Conservation (phyloP, 2,113 vertebrate genomes). For the Amphilophus citrinellus region DNA sequence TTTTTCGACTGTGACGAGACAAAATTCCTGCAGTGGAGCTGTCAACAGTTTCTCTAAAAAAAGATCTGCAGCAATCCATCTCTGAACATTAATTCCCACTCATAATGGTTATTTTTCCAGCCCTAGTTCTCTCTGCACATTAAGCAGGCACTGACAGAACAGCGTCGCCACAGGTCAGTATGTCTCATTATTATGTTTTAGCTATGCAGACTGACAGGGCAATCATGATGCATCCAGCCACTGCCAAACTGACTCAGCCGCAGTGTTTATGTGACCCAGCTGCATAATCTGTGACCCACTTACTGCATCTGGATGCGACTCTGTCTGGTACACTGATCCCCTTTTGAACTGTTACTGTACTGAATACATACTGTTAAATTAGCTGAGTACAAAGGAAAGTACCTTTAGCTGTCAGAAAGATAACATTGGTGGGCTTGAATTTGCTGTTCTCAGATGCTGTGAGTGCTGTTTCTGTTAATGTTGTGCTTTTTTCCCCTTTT, state of each 20-base stretch:
- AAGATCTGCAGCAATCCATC: neutral
- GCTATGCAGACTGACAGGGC: constrained; percentile 23
- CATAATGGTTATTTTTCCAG: neutral
- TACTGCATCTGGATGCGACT: constrained; percentile 62
- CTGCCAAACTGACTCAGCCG: constrained; percentile 55
- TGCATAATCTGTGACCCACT: constrained; percentile 73
- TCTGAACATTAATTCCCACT: neutral
- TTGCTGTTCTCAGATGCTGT: constrained; percentile 35
- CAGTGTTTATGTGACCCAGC: constrained; percentile 60
- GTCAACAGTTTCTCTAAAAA: constrained; percentile 6
- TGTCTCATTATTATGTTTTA: constrained; percentile 2
- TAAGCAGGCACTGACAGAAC: neutral
- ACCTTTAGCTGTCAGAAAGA: constrained; percentile 46
- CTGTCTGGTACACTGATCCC: constrained; percentile 38
- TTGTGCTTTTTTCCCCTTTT: neutral
- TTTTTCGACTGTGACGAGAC: neutral
- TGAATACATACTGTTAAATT: constrained; percentile 39
- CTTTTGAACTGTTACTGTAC: neutral
- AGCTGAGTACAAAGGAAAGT: constrained; percentile 58
- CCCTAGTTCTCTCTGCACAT: neutral
- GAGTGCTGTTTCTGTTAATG: constrained; percentile 32
- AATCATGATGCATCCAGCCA: constrained; percentile 43
- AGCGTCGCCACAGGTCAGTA: constrained; percentile 23
- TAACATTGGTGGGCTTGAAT: neutral
- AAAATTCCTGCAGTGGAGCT: neutral